These are phyloP conservation scores for Prunella fulvescens DNA, from an alignment of 2,113 vertebrate genomes.

Conservation along the genomic window DNA sequence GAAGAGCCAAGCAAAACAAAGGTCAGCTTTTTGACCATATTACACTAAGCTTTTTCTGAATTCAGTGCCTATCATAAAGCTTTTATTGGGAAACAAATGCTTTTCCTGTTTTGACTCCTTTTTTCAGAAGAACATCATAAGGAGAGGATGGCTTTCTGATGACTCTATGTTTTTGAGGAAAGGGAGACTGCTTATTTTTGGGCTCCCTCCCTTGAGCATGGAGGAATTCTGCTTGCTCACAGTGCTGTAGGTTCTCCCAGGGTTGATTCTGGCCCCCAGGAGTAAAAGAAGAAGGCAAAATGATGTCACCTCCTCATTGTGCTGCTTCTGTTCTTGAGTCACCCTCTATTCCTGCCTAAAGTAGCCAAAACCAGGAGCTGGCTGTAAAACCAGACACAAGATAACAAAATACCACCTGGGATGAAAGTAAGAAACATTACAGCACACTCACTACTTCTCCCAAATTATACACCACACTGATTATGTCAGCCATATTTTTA, in stretches of 20 bases:
- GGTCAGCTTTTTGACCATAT: neutral
- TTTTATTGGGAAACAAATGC: neutral
- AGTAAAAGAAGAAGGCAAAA: neutral
- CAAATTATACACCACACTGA: neutral
- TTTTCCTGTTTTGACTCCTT: neutral
- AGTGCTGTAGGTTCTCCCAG: neutral
- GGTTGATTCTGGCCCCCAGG: neutral
- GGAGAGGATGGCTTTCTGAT: neutral
- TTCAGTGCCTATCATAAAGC: neutral
- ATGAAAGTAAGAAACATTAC: neutral
- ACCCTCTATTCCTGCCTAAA: neutral
- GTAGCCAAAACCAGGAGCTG: neutral
- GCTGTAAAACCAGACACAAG: neutral
- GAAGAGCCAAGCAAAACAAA: neutral
- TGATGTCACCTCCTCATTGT: neutral
- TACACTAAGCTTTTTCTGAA: neutral
- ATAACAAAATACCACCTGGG: neutral
- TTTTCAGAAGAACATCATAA: neutral
- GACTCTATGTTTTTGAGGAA: neutral
- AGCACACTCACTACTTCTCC: neutral
- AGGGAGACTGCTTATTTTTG: accelerated
- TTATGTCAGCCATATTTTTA: neutral
- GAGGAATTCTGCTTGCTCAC: neutral
- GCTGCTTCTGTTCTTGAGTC: neutral
- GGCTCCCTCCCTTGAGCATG: accelerated